Evolutionary conservation across 2,113 vertebrate species (phyloP), one percentile per base, ranked within the genome.

Genomic region (Xiphorhynchus elegans): DNA sequence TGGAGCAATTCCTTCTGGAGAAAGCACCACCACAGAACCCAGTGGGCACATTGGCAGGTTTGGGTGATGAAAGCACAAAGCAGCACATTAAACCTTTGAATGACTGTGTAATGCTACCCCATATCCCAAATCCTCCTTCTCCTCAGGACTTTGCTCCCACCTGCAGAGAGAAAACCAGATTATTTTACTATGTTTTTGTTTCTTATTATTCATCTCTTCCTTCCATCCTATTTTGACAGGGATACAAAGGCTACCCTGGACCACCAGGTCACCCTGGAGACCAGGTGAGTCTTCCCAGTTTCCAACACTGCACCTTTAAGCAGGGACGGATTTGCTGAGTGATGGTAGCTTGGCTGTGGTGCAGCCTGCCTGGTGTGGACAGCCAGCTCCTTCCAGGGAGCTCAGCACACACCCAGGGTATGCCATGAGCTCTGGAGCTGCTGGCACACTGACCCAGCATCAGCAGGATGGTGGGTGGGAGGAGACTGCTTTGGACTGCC

Each of bases 261-360:
- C 98, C 99, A 25, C 97, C 98, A 49, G 99, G 99, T 96, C 99
- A 99, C 89, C 99, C 99, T 60, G 99, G 99, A 98, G 99, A 99
- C 94, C 96, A 98, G 97, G 99, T 99, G 96, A 99, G 99, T 98
- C 40, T 63, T 88, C 52, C 47, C 55, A 72, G 26, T 75, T 95
- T 87, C 31, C 62, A 67, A 1, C 26, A 44, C 10, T 46, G 44
- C 26, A 68, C 6, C 16, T 73, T 47, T 72, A 50, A 16, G 46
- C 31, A 53, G 58, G 67, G 87, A 1, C 59, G 81, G 74, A 7
- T 89, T 56, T 92, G 26, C 62, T 94, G 87, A 18, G 49, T 50
- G 62, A 1, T 39, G 83, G 73, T 72, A 10, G 18, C 28, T 63
- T 92, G 95, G 86, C 49, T 64, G 8, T 62, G 9, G 44, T 23